These are phyloP conservation scores for Lathronympha strigana DNA, from an alignment of 2,888 invertebrate genomes.

Conservation along the genomic window DNA sequence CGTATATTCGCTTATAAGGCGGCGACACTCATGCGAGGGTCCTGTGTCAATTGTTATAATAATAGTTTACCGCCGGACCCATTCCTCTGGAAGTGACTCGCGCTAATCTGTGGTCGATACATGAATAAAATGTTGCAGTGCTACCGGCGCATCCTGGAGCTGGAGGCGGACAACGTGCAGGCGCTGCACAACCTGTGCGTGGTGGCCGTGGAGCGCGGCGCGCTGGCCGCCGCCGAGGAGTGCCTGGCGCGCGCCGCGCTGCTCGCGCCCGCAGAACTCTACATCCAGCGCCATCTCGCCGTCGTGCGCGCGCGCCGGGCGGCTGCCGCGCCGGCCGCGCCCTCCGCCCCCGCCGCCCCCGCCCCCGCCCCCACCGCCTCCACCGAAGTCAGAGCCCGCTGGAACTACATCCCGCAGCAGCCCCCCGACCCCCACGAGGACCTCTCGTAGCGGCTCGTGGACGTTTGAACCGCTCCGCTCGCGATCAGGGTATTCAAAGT, in stretches of 20 bases:
- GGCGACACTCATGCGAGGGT: too few species aligned
- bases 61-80: too few species aligned
- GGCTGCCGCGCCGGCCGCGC: slow-evolving; percentile 49
- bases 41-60: too few species aligned
- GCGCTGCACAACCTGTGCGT: slow-evolving; percentile 98
- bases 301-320: slow-evolving; percentile 88
- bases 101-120: too few species aligned
- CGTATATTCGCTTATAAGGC: too few species aligned
- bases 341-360: slow-evolving; percentile 47
- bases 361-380: slow-evolving; percentile 47
- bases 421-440: slow-evolving; percentile 79
- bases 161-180: slow-evolving; percentile 96
- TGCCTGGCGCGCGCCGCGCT: slow-evolving; percentile 92
- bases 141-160: slow-evolving; percentile 93
- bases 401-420: slow-evolving; percentile 81
- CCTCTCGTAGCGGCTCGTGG: slow-evolving; percentile 59
- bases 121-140: slow-evolving; percentile 83
- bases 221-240: slow-evolving; percentile 91
- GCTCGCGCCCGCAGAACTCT: slow-evolving; percentile 95
- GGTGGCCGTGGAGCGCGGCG: slow-evolving; percentile 96
- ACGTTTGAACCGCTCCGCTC: slow-evolving; percentile 12
- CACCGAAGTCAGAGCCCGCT: slow-evolving; percentile 73
- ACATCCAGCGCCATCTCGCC: slow-evolving; percentile 94
- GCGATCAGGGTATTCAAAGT: slow-evolving; percentile 33
- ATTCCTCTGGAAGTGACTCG: too few species aligned